phyloP scores from a whole-genome alignment of 2,888 invertebrate species.

The Tipula vernalis region DNA sequence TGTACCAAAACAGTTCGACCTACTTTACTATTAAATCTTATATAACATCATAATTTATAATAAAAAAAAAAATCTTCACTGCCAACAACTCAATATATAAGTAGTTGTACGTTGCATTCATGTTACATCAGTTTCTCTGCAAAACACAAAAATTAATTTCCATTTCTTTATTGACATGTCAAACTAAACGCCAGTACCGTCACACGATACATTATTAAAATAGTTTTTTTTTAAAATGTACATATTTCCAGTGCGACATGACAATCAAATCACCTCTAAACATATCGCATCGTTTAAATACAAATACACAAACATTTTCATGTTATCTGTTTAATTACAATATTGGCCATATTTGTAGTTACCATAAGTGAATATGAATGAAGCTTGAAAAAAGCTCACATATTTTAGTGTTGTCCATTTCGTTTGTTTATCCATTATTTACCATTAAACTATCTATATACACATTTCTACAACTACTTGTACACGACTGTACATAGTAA shows the following conservation, averaged over 20 bases:
- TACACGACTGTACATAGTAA: background rate
- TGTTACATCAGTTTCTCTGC: background rate
- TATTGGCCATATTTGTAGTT: background rate
- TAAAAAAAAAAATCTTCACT: background rate
- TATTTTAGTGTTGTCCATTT: background rate
- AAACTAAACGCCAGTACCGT: background rate
- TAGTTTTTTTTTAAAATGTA: no score
- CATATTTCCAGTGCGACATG: background rate
- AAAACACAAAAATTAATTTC: background rate
- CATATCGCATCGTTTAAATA: no score
- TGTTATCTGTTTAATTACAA: no score
- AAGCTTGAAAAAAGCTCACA: background rate
- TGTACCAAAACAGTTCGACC: background rate
- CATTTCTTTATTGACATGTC: background rate
- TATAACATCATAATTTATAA: background rate
- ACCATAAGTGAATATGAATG: background rate
- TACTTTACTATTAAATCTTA: background rate
- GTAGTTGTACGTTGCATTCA: no score
- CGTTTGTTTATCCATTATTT: background rate
- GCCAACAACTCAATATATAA: background rate
- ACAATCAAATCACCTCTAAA: background rate
- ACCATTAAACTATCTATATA: background rate
- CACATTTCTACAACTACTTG: background rate
- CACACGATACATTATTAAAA: background rate
- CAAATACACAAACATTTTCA: no score